phyloP scores from a whole-genome alignment of 2,888 invertebrate species.

The Heteropelma amictum region DNA sequence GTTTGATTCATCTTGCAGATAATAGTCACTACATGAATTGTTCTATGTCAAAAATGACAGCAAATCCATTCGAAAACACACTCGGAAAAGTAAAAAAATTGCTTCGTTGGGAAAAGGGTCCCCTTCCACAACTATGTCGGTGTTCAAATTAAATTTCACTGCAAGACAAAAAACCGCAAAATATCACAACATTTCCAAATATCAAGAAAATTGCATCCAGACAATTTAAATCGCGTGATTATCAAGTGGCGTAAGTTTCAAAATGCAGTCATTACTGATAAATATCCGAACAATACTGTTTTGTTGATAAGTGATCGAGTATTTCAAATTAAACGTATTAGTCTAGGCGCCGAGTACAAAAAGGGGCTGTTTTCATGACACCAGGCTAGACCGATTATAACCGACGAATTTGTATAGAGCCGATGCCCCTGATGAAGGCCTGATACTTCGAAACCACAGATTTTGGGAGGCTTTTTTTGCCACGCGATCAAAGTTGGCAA shows the following conservation, averaged over 20 bases:
- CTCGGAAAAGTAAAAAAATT: background rate
- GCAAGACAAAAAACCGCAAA: background rate
- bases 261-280: background rate
- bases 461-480: too few relatives aligned
- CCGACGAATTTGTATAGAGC: too few relatives aligned
- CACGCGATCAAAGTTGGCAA: too few relatives aligned
- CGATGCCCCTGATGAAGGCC: too few relatives aligned
- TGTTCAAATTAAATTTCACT: background rate
- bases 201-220: background rate
- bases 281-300: background rate
- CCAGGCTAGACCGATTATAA: too few relatives aligned
- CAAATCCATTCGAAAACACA: background rate
- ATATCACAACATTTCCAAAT: background rate
- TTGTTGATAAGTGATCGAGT: background rate
- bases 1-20: slow-evolving; percentile 3
- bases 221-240: background rate
- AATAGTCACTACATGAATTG: background rate
- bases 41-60: background rate
- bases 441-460: too few relatives aligned
- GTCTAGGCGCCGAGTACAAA: too few relatives aligned
- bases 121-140: background rate
- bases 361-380: too few relatives aligned
- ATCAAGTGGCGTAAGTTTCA: background rate
- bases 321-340: background rate
- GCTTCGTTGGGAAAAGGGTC: background rate